phyloP scores from a whole-genome alignment of 2,113 vertebrate genomes.

The Mesitornis unicolor region DNA sequence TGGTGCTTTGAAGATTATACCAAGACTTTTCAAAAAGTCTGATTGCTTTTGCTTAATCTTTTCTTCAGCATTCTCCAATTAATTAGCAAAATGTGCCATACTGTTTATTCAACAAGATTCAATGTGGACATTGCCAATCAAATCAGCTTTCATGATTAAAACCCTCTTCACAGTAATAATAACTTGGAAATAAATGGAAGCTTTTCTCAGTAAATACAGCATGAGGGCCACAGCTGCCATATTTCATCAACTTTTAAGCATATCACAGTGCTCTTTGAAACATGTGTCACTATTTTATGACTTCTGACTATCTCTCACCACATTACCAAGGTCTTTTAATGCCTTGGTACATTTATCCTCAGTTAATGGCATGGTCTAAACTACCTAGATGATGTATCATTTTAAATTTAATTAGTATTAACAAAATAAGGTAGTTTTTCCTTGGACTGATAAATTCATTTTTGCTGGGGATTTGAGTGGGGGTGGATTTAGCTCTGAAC shows the following conservation, averaged over 20 bases:
- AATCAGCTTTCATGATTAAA: constrained; percentile 8
- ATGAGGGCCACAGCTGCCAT: neutral
- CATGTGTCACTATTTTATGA: neutral
- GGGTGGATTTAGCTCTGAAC: neutral
- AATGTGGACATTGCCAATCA: neutral
- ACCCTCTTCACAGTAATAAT: neutral
- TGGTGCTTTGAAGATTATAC: neutral
- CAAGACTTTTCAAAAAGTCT: constrained; percentile 1
- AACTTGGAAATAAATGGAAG: neutral
- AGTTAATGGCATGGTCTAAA: neutral
- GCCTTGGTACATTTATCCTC: fast-evolving
- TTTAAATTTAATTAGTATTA: neutral
- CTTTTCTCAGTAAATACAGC: neutral
- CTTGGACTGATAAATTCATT: neutral
- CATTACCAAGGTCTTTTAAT: neutral
- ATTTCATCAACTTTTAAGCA: neutral
- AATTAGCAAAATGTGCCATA: neutral
- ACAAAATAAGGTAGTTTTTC: neutral
- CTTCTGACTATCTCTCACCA: neutral
- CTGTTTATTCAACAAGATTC: constrained; percentile 24
- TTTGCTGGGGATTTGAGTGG: neutral
- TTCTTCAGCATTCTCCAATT: constrained; percentile 5
- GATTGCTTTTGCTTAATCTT: constrained; percentile 32
- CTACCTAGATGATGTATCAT: neutral
- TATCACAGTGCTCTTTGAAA: neutral